phyloP scores from a whole-genome alignment of 2,113 vertebrate genomes.

The Papio anubis region DNA sequence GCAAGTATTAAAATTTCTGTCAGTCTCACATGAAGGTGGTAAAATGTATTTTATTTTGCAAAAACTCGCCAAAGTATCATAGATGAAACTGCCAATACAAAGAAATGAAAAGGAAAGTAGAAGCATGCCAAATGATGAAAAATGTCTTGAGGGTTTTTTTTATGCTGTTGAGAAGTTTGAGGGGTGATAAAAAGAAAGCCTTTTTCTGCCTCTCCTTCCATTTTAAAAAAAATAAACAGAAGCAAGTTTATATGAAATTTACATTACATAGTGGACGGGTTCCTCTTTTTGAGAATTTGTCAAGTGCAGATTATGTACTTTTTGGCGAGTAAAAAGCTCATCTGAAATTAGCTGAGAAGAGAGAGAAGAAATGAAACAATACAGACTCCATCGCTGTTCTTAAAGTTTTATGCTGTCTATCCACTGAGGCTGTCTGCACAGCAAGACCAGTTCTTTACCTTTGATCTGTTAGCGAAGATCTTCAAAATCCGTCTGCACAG shows the following conservation, averaged over 20 bases:
- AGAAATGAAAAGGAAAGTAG: background rate
- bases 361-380: background rate
- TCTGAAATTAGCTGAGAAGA: conserved; percentile 1
- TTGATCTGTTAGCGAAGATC: background rate
- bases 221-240: background rate
- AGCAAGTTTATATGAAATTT: background rate
- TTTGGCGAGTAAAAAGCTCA: background rate
- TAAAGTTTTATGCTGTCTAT: background rate
- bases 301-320: background rate
- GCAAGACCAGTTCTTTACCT: background rate
- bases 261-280: background rate
- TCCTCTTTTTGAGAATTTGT: background rate
- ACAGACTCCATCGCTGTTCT: background rate
- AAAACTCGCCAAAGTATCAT: background rate
- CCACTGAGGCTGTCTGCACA: background rate
- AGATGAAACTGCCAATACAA: conserved; percentile 17
- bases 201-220: background rate
- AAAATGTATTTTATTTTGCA: conserved; percentile 51
- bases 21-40: background rate
- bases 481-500: background rate
- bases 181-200: background rate
- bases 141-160: background rate
- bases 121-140: conserved; percentile 26
- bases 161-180: background rate
- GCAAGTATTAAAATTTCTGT: conserved; percentile 61